Base-by-base conservation (phyloP, 2,888 invertebrate species). In the Ichneumoninae sp. region DNA sequence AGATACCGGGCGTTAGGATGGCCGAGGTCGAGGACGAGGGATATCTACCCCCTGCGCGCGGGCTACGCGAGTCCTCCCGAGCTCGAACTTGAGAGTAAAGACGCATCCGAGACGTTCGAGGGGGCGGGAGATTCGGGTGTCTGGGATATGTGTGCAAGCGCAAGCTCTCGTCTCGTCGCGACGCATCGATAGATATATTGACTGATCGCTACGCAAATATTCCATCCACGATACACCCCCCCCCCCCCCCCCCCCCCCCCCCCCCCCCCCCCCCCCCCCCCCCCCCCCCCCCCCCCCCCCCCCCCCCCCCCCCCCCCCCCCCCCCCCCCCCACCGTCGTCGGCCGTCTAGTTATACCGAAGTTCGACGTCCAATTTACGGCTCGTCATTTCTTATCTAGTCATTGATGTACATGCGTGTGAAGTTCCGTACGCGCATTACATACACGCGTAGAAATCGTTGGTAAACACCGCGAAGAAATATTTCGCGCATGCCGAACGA, bases 181-280 rank as follows among this genome's bases (percentile, higher is more conserved):
- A 65, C 63, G 16, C 69, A 63, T 68, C 66, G 86, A 83, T 85
- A 63, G 84, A 87, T 88, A 87, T 63, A 63, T 87, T 87, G 87
- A 87, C 83, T 82, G 88, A 88, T 89, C 81, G 84, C 76, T 81
- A 78, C 75, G 83, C 82, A 87, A 88, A 88, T 89, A 88, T 83
- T 85, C 85, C 26, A 81, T 85, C 75, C 80, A 80, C 85, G 85
- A 83, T 77, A 75, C 57, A 76, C 50, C 50, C 33, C 13, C 69
- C 30, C 63, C 22, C 26, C 7, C 3, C 40, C 1, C 26, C 7
- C 3, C 40, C 1, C 50, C 50, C 33, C 13, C 69, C 30, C 63
- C 22, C 26, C 7, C 3, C 40, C 1, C 50, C 50, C 33, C 13
- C 69, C 30, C 63, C 22, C 26, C 7, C 3, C 40, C 1, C 50